Percentiles rank a stretch among this genome's conserved stretches.
These are phyloP conservation scores for Ectropis crepuscularia DNA, from an alignment of 2,888 invertebrate species.

Conservation along the genomic window DNA sequence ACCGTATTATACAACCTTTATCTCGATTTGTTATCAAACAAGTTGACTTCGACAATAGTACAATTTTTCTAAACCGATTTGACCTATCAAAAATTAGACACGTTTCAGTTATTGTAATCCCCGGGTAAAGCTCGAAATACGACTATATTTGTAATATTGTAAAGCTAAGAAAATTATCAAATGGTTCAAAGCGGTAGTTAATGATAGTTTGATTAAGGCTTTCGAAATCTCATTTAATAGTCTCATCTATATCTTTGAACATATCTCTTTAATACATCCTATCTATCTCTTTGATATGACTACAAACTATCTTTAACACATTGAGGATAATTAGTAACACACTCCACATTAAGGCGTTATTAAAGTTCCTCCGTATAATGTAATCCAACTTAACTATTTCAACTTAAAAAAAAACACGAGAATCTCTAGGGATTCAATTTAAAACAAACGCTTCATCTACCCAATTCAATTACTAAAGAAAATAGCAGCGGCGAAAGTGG, in stretches of 20 bases:
- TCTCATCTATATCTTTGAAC: constrained; percentile 2
- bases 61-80: too few species aligned
- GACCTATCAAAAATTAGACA: too few species aligned
- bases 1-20: too few species aligned
- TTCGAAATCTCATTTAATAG: constrained; percentile 9
- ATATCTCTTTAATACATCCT: constrained; percentile 1
- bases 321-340: constrained; percentile 5
- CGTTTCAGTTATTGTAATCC: too few species aligned
- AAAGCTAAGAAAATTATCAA: too few species aligned
- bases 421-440: constrained; percentile 50
- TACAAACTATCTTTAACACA: constrained; percentile 8
- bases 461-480: constrained; percentile 79
- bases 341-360: constrained; percentile 14
- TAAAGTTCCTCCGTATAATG: constrained; percentile 8
- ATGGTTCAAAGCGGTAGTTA: too few species aligned
- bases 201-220: constrained; percentile 4
- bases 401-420: constrained; percentile 33
- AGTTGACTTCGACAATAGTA: too few species aligned
- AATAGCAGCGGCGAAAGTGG: constrained; percentile 69
- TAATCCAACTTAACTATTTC: constrained; percentile 22
- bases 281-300: neutral
- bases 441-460: constrained; percentile 60
- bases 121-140: too few species aligned
- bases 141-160: too few species aligned
- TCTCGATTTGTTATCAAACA: too few species aligned